Evolutionary conservation across 2,888 invertebrate species (phyloP).

Genomic region (Brachypalpus laphriformis): DNA sequence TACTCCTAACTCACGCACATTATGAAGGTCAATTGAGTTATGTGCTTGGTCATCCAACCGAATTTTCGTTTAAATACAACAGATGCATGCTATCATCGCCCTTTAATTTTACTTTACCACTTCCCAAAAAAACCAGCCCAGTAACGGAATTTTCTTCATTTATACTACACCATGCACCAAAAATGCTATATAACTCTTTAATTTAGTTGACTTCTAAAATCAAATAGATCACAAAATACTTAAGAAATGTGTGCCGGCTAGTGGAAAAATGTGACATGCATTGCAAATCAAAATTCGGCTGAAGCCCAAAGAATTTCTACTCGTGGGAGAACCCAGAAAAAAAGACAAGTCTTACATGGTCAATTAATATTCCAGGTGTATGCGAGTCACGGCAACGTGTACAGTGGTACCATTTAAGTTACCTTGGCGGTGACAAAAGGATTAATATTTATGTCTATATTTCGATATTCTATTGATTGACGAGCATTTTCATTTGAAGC

Average conservation of each 20-base stretch:
- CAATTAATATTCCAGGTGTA: constrained; percentile 46
- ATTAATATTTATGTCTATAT: constrained; percentile 44
- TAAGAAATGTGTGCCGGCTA: constrained; percentile 33
- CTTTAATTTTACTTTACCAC: neutral
- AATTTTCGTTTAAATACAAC: neutral
- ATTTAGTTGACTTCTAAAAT: neutral
- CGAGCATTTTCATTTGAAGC: neutral
- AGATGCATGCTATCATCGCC: neutral
- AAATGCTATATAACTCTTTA: neutral
- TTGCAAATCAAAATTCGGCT: constrained; percentile 43
- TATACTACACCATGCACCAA: neutral
- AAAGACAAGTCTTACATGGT: constrained; percentile 7
- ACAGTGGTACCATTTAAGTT: constrained; percentile 57
- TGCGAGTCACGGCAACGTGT: constrained; percentile 34
- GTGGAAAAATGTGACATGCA: constrained; percentile 44
- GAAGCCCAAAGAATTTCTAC: constrained; percentile 44
- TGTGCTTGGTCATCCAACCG: neutral
- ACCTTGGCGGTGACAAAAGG: constrained; percentile 43
- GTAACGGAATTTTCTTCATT: constrained; percentile 8
- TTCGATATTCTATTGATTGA: constrained; percentile 2
- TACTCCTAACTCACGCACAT: neutral
- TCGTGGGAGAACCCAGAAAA: constrained; percentile 11
- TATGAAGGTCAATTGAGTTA: constrained; percentile 41
- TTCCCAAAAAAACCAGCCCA: neutral
- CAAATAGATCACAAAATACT: constrained; percentile 8